A percentile compares a stretch with the other conserved stretches of the same genome.
phyloP scores from a whole-genome alignment of 2,888 invertebrate species.

The Tholera decimalis region DNA sequence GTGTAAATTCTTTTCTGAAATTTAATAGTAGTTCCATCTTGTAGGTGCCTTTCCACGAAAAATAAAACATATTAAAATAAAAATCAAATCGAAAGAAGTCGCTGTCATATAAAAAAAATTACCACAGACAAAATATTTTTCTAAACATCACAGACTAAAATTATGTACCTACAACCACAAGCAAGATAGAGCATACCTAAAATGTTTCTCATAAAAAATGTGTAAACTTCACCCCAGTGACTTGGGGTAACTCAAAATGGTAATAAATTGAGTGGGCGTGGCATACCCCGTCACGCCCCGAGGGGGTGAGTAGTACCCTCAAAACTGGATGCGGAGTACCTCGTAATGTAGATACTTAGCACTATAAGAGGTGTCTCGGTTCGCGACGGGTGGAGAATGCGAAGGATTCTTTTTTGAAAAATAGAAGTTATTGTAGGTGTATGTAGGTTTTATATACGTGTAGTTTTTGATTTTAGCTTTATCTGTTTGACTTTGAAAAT shows the following conservation, averaged over 20 bases:
- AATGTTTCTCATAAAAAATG: slow-evolving; percentile 57
- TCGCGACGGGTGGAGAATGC: slow-evolving; percentile 16
- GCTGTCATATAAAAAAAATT: not conserved
- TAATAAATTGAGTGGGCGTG: slow-evolving; percentile 73
- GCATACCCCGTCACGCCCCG: slow-evolving; percentile 65
- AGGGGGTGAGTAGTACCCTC: slow-evolving; percentile 56
- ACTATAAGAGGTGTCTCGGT: slow-evolving; percentile 33
- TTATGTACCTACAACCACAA: slow-evolving; percentile 17
- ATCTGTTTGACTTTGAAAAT: not conserved
- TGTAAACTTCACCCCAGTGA: slow-evolving; percentile 58
- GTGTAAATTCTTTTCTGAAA: too few relatives aligned
- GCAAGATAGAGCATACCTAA: slow-evolving; percentile 31
- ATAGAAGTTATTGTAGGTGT: not conserved
- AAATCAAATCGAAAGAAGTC: not conserved
- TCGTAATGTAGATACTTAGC: slow-evolving; percentile 35
- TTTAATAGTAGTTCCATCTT: not conserved
- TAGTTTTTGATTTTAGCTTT: not conserved
- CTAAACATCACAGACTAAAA: slow-evolving; percentile 20
- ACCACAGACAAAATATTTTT: slow-evolving; percentile 9
- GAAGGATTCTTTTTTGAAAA: slow-evolving; percentile 4
- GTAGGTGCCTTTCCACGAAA: not conserved
- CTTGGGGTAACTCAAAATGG: slow-evolving; percentile 67
- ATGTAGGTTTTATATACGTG: not conserved
- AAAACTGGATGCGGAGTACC: slow-evolving; percentile 8
- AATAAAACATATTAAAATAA: not conserved